Percentiles rank a stretch among this genome's conserved stretches.
These are phyloP conservation scores for Oryzias woworae DNA, from an alignment of 2,113 vertebrate species.

Conservation along the genomic window DNA sequence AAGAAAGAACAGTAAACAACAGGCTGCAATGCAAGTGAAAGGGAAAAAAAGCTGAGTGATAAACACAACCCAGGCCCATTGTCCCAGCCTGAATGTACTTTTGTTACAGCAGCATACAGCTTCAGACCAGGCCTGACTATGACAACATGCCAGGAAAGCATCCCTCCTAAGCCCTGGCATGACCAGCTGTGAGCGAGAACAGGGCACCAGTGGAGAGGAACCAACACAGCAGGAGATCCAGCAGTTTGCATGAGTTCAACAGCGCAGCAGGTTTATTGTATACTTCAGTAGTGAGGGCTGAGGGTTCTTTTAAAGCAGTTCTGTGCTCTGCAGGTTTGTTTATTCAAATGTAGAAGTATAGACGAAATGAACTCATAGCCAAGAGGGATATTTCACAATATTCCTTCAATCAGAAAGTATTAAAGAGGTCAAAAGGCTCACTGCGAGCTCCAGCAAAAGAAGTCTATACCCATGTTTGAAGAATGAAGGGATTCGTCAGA, in stretches of 20 bases:
- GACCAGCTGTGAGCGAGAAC: conserved; percentile 33
- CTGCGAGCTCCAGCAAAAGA: no score
- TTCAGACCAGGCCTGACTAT: conserved; percentile 50
- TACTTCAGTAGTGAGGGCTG: background rate
- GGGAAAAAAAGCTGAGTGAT: conserved; percentile 27
- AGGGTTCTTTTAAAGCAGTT: background rate
- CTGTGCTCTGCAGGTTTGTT: background rate
- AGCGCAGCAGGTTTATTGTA: background rate
- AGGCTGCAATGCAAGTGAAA: conserved; percentile 28
- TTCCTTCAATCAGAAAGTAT: no score
- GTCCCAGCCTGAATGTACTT: conserved; percentile 68
- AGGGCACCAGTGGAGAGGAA: background rate
- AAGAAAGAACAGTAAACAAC: conserved; percentile 45
- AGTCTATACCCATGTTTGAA: no score
- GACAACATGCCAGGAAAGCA: conserved; percentile 57
- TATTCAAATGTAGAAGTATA: background rate
- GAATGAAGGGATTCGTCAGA: no score
- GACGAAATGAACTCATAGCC: no score
- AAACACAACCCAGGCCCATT: conserved; percentile 60
- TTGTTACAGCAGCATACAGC: conserved; percentile 60
- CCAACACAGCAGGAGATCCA: conserved; percentile 3
- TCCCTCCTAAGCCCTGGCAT: conserved; percentile 37
- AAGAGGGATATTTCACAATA: no score
- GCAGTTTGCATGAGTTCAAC: conserved; percentile 11
- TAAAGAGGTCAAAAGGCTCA: no score